A percentile compares a stretch with the other conserved stretches of the same genome.
These are phyloP conservation scores for Lochmaea crataegi DNA, from an alignment of 2,888 invertebrate genomes.

Conservation along the genomic window DNA sequence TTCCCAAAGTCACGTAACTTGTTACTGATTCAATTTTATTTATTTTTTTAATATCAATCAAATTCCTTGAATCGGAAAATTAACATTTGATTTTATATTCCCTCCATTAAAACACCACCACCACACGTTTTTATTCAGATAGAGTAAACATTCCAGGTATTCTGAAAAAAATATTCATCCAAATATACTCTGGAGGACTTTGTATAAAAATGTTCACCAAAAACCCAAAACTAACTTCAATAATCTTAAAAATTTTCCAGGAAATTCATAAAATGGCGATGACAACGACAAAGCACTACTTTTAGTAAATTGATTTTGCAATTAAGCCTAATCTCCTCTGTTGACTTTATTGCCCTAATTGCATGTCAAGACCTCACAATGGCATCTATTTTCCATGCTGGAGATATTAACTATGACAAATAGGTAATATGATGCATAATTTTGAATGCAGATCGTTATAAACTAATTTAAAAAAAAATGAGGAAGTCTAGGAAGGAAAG, in stretches of 20 bases:
- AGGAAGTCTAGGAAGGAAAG: no score
- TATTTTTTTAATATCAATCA: no score
- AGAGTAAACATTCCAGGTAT: no score
- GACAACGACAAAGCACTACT: constrained; percentile 48
- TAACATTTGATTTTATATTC: no score
- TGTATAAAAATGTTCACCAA: neutral
- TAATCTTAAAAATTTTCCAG: neutral
- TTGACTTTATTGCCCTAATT: constrained; percentile 43
- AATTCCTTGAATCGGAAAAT: no score
- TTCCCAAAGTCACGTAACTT: no score
- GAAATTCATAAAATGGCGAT: constrained; percentile 28
- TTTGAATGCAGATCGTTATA: neutral
- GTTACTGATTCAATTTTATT: no score
- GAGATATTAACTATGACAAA: constrained; percentile 35
- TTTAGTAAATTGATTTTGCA: constrained; percentile 57
- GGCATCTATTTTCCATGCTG: constrained; percentile 36
- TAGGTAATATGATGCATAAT: neutral
- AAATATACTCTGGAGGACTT: no score
- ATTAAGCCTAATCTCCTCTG: constrained; percentile 49
- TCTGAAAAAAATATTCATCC: no score
- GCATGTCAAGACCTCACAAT: constrained; percentile 44
- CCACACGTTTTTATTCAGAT: no score
- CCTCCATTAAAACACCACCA: no score
- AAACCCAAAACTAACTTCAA: neutral
- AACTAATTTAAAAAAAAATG: neutral